Evolutionary conservation across 2,888 invertebrate genomes (phyloP), one percentile per base, ranked within the genome.

Genomic region (Diarsia mendica): DNA sequence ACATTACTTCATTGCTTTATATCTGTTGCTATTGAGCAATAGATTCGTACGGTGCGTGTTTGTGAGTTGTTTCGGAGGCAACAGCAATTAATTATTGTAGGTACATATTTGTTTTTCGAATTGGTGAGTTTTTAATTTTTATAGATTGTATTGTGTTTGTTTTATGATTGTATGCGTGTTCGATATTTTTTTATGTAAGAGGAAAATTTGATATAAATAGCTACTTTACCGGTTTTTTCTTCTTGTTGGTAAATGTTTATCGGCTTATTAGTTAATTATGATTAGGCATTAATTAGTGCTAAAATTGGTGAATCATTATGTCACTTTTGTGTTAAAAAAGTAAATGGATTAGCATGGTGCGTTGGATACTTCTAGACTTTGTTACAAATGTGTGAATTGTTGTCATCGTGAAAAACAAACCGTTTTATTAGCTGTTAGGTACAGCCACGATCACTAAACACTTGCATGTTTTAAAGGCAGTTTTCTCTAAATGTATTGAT

Each of bases 21-120:
- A 18, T 28, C 58, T 33, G 60, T 84, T 28, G 20, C 11, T 11
- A 53, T 80, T 67, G 51, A 13, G 58, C 15, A 84, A 75, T 74
- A 33, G 72, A 72, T 53, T 18, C 39, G 0, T 28, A n/a, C 39
- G 33, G 69, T 72, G 73, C n/a, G 80, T 44, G 28, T 33, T 48
- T 58, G 46, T 20, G 46, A 67, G 44, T 53, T n/a, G 63, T 64
- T 80, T 64, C 55, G 20, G 15, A 23, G 11, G 20, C 3, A 33
- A 46, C 4, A 15, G n/a, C 33, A 46, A 49, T 60, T 18, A 65
- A 1, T 3, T 33, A n/a, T n/a, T n/a, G n/a, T n/a, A n/a, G n/a
- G 8, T 39, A 18, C 48, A 28, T 49, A 51, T 46, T 49, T 48
- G 33, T 3, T 0, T 33, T 80, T 51, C 51, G 0, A 28, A n/a